These are phyloP conservation scores for Luperina testacea DNA, from an alignment of 2,888 invertebrate genomes.

Conservation along the genomic window DNA sequence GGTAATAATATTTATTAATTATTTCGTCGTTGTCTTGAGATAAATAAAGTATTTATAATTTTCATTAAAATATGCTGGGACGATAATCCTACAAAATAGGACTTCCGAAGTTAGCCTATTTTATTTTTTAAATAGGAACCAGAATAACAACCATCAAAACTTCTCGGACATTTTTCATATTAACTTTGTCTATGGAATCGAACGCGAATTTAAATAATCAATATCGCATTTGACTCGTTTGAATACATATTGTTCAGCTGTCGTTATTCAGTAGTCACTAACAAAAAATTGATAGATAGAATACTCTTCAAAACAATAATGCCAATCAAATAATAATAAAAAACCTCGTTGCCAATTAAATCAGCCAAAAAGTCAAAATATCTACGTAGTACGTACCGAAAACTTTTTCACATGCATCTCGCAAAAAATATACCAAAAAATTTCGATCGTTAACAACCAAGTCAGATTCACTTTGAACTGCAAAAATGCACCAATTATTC, in stretches of 20 bases:
- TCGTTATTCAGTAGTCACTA: not conserved
- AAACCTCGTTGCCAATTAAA: not conserved
- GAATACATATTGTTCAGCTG: not conserved
- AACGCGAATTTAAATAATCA: not conserved
- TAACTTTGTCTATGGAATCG: not conserved
- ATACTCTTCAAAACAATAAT: not conserved
- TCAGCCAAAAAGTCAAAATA: not conserved
- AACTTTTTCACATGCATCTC: not conserved
- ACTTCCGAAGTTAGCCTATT: no score
- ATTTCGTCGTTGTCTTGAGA: not conserved
- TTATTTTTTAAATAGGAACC: no score
- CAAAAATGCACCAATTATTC: slow-evolving; percentile 36
- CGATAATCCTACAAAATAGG: not conserved
- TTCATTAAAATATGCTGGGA: not conserved
- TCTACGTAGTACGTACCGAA: not conserved
- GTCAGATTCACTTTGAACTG: slow-evolving; percentile 15
- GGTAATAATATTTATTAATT: not conserved
- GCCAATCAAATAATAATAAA: not conserved
- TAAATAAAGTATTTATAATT: not conserved
- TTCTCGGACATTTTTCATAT: not conserved
- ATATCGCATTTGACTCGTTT: not conserved
- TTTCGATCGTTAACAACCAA: slow-evolving; percentile 7
- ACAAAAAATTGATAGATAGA: no score
- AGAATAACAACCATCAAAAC: not conserved
- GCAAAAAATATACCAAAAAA: slow-evolving; percentile 15